Evolutionary conservation across 2,113 vertebrate genomes (phyloP).

Genomic region (Centropus unirufus): DNA sequence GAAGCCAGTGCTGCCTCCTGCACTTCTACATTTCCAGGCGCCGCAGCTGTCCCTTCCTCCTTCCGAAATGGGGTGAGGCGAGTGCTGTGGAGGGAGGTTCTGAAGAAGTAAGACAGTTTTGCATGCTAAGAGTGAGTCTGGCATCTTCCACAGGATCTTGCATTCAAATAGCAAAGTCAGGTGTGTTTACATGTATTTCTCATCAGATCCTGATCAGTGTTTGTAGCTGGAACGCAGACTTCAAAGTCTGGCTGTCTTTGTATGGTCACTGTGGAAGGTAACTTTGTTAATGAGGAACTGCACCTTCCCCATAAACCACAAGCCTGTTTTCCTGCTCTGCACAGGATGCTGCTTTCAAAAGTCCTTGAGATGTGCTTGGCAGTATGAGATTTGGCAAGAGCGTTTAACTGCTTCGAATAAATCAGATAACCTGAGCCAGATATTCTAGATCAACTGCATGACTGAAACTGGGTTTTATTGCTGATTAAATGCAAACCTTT

Average conservation of each 20-base stretch:
- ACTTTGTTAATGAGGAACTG: background rate
- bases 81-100: background rate
- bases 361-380: background rate
- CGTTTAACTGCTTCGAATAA: background rate
- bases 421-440: conserved; percentile 30
- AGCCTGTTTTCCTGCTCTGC: background rate
- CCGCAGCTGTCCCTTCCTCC: background rate
- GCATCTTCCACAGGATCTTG: background rate
- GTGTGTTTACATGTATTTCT: conserved; percentile 10
- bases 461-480: conserved; percentile 15
- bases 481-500: background rate
- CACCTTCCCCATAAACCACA: background rate
- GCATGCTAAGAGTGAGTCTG: background rate
- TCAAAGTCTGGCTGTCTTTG: conserved; percentile 11
- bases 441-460: background rate
- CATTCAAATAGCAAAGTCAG: background rate
- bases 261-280: background rate
- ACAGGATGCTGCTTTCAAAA: background rate
- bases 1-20: rapidly evolving
- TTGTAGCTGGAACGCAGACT: conserved; percentile 15
- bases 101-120: background rate
- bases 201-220: conserved; percentile 12
- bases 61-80: background rate
- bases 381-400: background rate
- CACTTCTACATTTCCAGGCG: background rate